Percentiles rank a stretch among this genome's conserved stretches.
Evolutionary conservation across 2,113 vertebrate genomes (phyloP).

Genomic region (Ceratotherium simum): DNA sequence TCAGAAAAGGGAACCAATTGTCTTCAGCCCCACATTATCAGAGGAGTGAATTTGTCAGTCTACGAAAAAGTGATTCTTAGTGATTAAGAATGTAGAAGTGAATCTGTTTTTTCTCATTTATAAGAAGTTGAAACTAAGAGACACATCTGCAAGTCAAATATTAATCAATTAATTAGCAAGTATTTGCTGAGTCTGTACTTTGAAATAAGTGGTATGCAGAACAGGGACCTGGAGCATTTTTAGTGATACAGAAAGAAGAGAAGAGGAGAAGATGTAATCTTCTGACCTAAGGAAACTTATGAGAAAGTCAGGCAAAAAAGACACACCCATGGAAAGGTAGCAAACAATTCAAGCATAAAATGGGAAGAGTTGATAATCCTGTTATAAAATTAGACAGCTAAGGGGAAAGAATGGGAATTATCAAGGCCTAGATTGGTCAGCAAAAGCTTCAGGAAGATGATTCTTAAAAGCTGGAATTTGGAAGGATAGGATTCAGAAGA

Average conservation of each 20-base stretch:
- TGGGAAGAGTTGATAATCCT: background rate
- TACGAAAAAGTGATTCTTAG: constrained; percentile 36
- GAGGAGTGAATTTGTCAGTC: constrained; percentile 19
- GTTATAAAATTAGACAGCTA: constrained; percentile 27
- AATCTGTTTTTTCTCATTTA: background rate
- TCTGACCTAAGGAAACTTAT: background rate
- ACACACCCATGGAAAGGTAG: background rate
- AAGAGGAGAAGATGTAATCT: background rate
- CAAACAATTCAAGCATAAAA: constrained; percentile 39
- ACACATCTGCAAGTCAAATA: background rate
- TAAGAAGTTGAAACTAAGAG: constrained; percentile 3
- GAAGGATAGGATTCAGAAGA: background rate
- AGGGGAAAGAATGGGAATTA: background rate
- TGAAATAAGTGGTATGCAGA: constrained; percentile 17
- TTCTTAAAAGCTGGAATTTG: background rate
- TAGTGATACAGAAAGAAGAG: background rate
- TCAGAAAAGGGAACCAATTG: constrained; percentile 53
- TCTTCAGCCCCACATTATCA: background rate
- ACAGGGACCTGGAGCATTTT: constrained; percentile 16
- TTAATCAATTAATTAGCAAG: constrained; percentile 50
- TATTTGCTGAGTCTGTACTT: constrained; percentile 44
- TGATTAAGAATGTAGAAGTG: background rate
- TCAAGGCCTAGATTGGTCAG: background rate
- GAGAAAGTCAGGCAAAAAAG: constrained; percentile 4
- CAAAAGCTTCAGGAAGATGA: constrained; percentile 23